Percentiles rank a stretch among this genome's conserved stretches.
Conservation (phyloP, 2,888 invertebrate genomes). For the Dynastes tityus region DNA sequence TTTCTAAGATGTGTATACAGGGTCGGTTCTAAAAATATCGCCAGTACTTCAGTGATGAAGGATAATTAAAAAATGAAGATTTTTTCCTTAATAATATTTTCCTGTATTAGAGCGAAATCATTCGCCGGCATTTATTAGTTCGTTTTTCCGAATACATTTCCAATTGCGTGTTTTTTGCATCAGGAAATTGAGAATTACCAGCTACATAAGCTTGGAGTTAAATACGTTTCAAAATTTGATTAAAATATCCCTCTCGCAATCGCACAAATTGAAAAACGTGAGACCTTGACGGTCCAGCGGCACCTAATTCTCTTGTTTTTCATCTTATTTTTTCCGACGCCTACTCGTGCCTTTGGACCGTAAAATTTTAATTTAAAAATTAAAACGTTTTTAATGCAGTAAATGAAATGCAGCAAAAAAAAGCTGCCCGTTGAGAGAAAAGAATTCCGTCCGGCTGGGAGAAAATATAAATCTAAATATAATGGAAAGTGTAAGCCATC, state of each 20-base stretch:
- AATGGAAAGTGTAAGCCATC: constrained; percentile 33
- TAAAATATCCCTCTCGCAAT: neutral
- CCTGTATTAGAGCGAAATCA: no score
- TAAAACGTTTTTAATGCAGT: constrained; percentile 13
- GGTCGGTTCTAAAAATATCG: no score
- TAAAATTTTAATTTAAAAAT: constrained; percentile 36
- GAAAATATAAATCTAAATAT: constrained; percentile 29
- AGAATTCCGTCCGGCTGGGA: no score
- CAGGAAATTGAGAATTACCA: no score
- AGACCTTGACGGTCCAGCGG: neutral
- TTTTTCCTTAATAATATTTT: no score
- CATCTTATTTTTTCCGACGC: constrained; percentile 11
- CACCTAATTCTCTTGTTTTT: neutral
- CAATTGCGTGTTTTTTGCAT: no score
- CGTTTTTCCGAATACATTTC: no score
- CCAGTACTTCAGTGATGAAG: no score
- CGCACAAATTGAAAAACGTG: constrained; percentile 6
- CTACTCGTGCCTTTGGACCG: neutral
- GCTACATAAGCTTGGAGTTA: no score
- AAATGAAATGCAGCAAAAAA: neutral
- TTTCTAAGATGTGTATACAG: no score
- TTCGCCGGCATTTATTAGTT: no score
- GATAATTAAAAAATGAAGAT: no score
- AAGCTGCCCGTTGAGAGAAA: neutral
- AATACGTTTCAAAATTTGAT: neutral